phyloP scores from a whole-genome alignment of 2,113 vertebrate species.

The Caracal caracal region DNA sequence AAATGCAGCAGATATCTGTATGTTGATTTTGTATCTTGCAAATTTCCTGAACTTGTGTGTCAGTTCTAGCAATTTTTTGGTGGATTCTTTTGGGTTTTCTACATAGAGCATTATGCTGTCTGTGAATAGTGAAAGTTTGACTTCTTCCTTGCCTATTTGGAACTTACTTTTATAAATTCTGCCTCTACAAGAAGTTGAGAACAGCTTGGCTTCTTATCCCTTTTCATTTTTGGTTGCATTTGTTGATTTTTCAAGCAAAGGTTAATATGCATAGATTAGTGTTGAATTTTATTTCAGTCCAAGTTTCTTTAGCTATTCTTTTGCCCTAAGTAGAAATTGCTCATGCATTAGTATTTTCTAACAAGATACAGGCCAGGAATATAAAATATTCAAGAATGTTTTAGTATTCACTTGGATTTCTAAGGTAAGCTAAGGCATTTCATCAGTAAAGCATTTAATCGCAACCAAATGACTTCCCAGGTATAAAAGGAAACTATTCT shows the following conservation, averaged over 20 bases:
- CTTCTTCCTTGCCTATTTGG: no score
- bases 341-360: conserved; percentile 20
- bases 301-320: background rate
- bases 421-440: background rate
- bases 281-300: conserved; percentile 11
- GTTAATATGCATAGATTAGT: background rate
- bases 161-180: background rate
- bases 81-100: no score
- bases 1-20: no score
- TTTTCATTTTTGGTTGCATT: background rate
- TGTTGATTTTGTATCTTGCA: no score
- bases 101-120: no score
- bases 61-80: no score
- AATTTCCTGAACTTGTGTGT: no score
- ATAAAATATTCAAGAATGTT: background rate
- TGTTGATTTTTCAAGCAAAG: background rate
- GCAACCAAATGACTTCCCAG: background rate
- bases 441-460: conserved; percentile 4
- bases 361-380: background rate
- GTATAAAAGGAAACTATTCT: conserved; percentile 19
- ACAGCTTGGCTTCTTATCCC: background rate
- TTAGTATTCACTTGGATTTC: background rate
- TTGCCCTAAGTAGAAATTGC: background rate
- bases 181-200: background rate
- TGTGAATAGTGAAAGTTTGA: no score